phyloP scores from a whole-genome alignment of 2,888 invertebrate genomes.

The Noctua comes region DNA sequence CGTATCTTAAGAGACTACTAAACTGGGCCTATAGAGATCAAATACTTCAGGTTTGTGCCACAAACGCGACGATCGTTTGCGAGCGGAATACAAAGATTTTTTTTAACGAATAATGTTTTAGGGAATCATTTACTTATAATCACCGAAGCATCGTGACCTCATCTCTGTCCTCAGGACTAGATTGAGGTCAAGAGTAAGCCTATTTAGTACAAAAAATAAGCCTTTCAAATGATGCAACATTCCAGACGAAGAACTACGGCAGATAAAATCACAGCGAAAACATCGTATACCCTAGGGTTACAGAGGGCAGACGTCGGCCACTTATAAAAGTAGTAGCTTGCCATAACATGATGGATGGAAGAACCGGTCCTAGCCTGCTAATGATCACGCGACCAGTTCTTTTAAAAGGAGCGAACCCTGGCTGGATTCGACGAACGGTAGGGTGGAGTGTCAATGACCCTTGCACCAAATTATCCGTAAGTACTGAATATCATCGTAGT shows the following conservation, averaged over 20 bases:
- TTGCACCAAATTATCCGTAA: conserved; percentile 41
- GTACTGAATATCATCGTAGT: conserved; percentile 18
- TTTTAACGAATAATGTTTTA: neutral
- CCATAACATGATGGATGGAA: conserved; percentile 56
- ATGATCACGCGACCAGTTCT: conserved; percentile 57
- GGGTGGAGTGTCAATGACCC: conserved; percentile 53
- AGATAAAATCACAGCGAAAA: conserved; percentile 36
- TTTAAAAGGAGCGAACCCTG: conserved; percentile 55
- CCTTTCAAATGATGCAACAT: neutral
- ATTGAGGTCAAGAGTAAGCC: no score
- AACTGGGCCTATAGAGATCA: neutral
- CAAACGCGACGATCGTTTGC: neutral
- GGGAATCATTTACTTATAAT: neutral
- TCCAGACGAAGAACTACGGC: neutral
- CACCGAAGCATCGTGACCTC: no score
- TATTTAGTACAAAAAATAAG: no score
- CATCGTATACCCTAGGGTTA: conserved; percentile 39
- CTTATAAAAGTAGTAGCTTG: conserved; percentile 56
- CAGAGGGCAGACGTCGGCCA: conserved; percentile 35
- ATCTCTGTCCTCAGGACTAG: no score
- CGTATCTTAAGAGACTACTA: neutral
- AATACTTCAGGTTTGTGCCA: neutral
- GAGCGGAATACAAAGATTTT: neutral
- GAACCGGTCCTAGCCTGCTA: conserved; percentile 55
- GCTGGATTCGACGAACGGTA: conserved; percentile 42